phyloP scores from a whole-genome alignment of 2,888 invertebrate genomes.

The Sarcophaga variegata region DNA sequence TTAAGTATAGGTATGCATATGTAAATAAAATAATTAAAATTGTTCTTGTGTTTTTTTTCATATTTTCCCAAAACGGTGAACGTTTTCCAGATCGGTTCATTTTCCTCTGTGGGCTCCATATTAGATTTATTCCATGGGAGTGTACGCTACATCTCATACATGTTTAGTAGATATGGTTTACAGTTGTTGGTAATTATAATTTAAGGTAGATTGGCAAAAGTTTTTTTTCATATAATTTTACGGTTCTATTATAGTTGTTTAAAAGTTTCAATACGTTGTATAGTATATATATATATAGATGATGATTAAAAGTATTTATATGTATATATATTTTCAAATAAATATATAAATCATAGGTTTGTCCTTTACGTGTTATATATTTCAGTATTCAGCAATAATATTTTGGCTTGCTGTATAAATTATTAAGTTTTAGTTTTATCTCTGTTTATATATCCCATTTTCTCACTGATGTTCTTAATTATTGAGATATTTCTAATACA shows the following conservation, averaged over 20 bases:
- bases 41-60: conserved; percentile 10
- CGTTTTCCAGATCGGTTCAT: conserved; percentile 5
- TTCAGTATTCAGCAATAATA: conserved; percentile 54
- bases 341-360: conserved; percentile 56
- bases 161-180: conserved; percentile 35
- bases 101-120: neutral
- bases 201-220: conserved; percentile 54
- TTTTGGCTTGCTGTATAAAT: conserved; percentile 43
- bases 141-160: conserved; percentile 17
- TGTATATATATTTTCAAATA: conserved; percentile 30
- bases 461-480: conserved; percentile 57
- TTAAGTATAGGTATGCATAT: conserved; percentile 7
- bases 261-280: conserved; percentile 29
- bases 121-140: neutral
- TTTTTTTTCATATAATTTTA: conserved; percentile 39
- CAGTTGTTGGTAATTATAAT: conserved; percentile 34
- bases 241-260: conserved; percentile 51
- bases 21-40: conserved; percentile 14
- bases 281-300: conserved; percentile 41
- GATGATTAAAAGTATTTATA: conserved; percentile 51
- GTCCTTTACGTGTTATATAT: conserved; percentile 49
- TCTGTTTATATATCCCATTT: conserved; percentile 55
- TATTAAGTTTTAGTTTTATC: conserved; percentile 40
- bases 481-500: conserved; percentile 66
- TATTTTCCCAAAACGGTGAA: neutral